Base-by-base conservation (phyloP, 2,888 invertebrate species). In the Carterocephalus palaemon region DNA sequence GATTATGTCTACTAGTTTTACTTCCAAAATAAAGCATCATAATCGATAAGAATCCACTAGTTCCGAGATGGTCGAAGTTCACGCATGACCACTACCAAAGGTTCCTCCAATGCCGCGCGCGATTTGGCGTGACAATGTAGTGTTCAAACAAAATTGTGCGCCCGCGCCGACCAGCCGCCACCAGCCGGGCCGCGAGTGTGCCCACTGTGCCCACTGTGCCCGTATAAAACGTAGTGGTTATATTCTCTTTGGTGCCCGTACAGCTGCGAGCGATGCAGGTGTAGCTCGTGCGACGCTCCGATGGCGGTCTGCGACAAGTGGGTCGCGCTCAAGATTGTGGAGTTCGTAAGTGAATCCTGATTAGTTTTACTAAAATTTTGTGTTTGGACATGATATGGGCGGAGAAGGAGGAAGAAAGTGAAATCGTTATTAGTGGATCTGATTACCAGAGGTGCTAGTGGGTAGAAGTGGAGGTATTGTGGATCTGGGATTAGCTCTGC, bases 271-370 rank as follows among this genome's bases (percentile, higher is more conserved):
- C 42, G 36, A 46, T 37, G 28, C 9, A 15, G 38, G 51, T 46
- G 46, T 49, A 45, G 34, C 29, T 23, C 53, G 55, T 52, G 58
- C 37, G 49, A 52, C 28, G 49, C 46, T 52, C 57, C 52, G 48
- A 87, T 87, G 87, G 81, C 77, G 64, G 68, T 84, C 23, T 88
- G 82, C 64, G 87, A 88, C 75, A 87, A 87, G 78, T 88, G 88
- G 88, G 87, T 88, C 78, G 85, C 75, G 54, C 77, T 88, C 60
- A 88, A 88, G 82, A 81, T 86, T 66, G 75, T 85, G 33, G 84
- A 88, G 74, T 86, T 88, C 58, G 88, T 88, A 66, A 82, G 88
- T 84, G 70, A 12, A 3, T 29, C 15, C 28, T 28, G 13, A 28
- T 34, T 28, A 45, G 40, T 34, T 24, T 39, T 23, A 40, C 24